Percentiles rank a stretch among this genome's conserved stretches.
These are phyloP conservation scores for Anthoscopus minutus DNA, from an alignment of 2,113 vertebrate species.

Conservation along the genomic window DNA sequence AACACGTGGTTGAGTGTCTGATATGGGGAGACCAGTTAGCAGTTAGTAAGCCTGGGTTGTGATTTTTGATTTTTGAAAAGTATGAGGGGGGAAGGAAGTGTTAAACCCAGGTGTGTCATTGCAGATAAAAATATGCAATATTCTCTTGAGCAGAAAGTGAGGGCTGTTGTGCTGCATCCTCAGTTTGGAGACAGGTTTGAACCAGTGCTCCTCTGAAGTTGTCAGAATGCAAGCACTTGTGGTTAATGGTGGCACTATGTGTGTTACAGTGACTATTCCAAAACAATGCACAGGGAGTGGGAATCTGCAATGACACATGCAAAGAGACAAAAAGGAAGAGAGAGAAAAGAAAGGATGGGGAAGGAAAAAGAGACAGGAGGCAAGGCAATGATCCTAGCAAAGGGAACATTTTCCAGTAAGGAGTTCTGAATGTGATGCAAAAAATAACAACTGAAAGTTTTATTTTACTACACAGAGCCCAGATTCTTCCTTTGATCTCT, in stretches of 20 bases:
- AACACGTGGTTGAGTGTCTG: not conserved
- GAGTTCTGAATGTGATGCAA: slow-evolving; percentile 45
- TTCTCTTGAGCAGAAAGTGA: not conserved
- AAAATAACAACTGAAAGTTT: slow-evolving; percentile 62
- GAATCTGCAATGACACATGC: not conserved
- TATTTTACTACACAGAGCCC: slow-evolving; percentile 52
- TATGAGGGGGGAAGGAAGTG: fast-evolving
- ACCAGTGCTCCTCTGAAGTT: not conserved
- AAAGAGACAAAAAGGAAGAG: not conserved
- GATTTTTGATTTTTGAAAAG: not conserved
- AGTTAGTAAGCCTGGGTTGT: not conserved
- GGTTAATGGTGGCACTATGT: not conserved
- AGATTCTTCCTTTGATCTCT: slow-evolving; percentile 60
- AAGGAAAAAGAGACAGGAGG: not conserved
- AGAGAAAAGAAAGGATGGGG: not conserved
- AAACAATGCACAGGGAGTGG: not conserved
- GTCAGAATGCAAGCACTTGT: not conserved
- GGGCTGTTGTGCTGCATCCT: not conserved
- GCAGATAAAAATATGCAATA: not conserved
- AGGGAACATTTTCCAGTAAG: slow-evolving; percentile 42
- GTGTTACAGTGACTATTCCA: not conserved
- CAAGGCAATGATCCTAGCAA: slow-evolving; percentile 12
- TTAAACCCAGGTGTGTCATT: not conserved
- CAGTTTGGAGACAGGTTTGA: not conserved
- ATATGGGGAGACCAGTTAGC: not conserved